Percentiles rank a stretch among this genome's conserved stretches.
Conservation (phyloP, 2,113 vertebrate genomes). For the Scalopus aquaticus region DNA sequence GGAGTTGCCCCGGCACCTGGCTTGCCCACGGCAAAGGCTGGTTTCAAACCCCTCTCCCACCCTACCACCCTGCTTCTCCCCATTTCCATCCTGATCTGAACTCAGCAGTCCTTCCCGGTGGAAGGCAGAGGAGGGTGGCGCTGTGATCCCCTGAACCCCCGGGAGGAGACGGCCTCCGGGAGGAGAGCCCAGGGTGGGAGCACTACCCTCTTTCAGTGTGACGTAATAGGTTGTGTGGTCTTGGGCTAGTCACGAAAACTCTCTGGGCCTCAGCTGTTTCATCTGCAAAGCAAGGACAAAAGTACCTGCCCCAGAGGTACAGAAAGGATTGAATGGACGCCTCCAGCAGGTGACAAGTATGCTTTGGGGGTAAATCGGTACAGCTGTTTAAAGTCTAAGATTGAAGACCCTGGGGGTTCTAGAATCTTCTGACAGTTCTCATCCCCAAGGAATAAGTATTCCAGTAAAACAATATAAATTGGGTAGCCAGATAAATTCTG, state of each 20-base stretch:
- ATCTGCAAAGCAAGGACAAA: background rate
- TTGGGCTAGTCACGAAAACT: background rate
- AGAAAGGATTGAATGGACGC: rapidly evolving
- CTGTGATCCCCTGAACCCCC: background rate
- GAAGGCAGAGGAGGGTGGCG: no score
- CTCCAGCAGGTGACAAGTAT: background rate
- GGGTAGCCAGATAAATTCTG: background rate
- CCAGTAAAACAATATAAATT: background rate
- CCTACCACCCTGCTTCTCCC: background rate
- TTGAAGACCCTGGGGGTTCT: background rate
- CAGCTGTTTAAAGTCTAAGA: background rate
- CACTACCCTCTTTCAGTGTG: background rate
- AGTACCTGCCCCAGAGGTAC: background rate
- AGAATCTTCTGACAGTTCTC: background rate
- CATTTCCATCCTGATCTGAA: background rate
- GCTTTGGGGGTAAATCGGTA: no score
- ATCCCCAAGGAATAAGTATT: background rate
- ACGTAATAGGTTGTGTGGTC: background rate
- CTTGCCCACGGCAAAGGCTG: background rate
- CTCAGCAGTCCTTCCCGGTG: background rate
- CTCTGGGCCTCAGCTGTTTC: background rate
- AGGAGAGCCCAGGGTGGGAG: background rate
- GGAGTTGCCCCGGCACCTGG: background rate
- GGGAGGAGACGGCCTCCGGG: background rate
- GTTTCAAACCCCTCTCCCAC: background rate